Evolutionary conservation across 2,888 invertebrate genomes (phyloP).

Genomic region (Drosophila limbata): DNA sequence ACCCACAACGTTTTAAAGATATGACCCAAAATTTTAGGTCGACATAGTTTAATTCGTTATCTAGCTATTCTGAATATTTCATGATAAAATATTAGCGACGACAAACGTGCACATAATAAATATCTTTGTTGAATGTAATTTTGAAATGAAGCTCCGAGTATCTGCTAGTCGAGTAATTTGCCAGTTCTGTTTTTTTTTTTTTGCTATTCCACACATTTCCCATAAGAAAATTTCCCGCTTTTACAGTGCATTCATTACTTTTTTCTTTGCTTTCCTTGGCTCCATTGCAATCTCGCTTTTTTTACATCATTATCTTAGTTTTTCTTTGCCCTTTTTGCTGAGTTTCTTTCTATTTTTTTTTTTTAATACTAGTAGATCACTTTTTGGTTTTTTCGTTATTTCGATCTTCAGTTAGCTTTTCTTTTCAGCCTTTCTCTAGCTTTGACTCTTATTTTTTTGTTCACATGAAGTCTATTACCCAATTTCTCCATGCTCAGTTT

Average conservation of each 20-base stretch:
- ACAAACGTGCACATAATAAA: neutral
- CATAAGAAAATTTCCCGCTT: neutral
- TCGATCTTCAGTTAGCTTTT: neutral
- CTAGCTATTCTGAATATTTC: constrained; percentile 7
- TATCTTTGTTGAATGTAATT: neutral
- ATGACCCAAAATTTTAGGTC: neutral
- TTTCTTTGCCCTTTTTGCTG: neutral
- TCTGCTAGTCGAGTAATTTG: neutral
- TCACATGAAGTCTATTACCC: neutral
- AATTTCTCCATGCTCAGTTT: neutral
- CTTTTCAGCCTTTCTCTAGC: neutral
- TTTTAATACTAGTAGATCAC: neutral
- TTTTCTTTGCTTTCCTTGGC: neutral
- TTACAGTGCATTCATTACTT: neutral
- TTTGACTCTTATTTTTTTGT: neutral
- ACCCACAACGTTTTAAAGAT: neutral
- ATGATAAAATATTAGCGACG: constrained; percentile 4
- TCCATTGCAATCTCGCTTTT: neutral
- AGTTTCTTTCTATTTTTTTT: neutral
- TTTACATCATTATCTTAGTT: neutral
- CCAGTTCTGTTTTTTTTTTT: neutral
- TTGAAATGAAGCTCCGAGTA: neutral
- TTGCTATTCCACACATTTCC: neutral
- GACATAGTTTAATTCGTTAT: constrained; percentile 12
- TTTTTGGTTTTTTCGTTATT: neutral